phyloP scores from a whole-genome alignment of 2,888 invertebrate species.

The Mylabris sibirica region DNA sequence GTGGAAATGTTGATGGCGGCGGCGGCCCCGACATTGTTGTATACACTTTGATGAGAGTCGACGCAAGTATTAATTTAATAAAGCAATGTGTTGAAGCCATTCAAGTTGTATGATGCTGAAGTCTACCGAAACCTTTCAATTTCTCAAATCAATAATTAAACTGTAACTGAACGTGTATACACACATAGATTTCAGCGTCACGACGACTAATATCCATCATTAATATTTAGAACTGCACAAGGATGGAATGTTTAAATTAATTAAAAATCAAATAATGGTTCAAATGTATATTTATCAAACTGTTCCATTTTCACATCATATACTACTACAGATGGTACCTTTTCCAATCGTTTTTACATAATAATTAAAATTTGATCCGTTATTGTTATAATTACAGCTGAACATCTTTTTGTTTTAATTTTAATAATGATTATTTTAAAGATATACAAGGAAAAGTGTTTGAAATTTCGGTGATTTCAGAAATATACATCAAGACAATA shows the following conservation, averaged over 20 bases:
- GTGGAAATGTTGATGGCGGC: constrained; percentile 16
- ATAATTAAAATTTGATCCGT: constrained; percentile 19
- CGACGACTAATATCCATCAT: background rate
- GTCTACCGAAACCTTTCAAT: constrained; percentile 49
- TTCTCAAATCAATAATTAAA: constrained; percentile 44
- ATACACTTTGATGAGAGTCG: constrained; percentile 23
- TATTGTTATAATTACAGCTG: constrained; percentile 54
- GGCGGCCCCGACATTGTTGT: constrained; percentile 20
- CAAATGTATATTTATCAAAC: constrained; percentile 54
- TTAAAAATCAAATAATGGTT: constrained; percentile 45
- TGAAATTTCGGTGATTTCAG: constrained; percentile 53
- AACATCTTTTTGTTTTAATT: constrained; percentile 45
- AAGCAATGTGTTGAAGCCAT: constrained; percentile 50
- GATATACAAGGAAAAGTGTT: constrained; percentile 47
- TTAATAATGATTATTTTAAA: constrained; percentile 42
- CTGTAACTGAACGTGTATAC: background rate
- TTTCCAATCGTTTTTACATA: constrained; percentile 36
- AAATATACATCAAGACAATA: constrained; percentile 54
- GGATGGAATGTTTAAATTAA: constrained; percentile 4
- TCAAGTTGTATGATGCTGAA: constrained; percentile 45
- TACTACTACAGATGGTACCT: constrained; percentile 37
- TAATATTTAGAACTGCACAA: background rate
- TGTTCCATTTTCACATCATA: constrained; percentile 52
- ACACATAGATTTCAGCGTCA: background rate
- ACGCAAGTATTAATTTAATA: constrained; percentile 51